phyloP scores from a whole-genome alignment of 2,797 vertebrate species.

The Yasuhikotakia modesta region DNA sequence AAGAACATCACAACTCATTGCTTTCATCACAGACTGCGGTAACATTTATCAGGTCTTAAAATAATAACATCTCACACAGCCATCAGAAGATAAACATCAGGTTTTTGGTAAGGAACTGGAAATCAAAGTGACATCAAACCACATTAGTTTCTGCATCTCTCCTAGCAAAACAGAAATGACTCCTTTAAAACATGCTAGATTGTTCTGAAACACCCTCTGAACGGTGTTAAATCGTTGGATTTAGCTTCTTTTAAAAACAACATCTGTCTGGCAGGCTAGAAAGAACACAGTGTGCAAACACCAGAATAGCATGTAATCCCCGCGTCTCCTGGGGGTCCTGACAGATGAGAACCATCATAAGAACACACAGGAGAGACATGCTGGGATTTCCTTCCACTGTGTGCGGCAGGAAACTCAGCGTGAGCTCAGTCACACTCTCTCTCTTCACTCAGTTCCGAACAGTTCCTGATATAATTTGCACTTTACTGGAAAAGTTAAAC shows the following conservation, averaged over 20 bases:
- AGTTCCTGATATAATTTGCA: too few species aligned
- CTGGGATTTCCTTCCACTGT: constrained; percentile 22
- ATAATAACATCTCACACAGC: too few species aligned
- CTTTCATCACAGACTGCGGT: too few species aligned
- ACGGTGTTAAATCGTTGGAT: not conserved
- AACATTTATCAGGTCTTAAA: too few species aligned
- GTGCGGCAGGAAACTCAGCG: not conserved
- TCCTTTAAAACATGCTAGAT: not conserved
- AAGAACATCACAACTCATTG: too few species aligned
- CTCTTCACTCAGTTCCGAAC: too few species aligned
- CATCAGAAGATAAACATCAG: too few species aligned
- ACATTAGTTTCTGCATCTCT: too few species aligned
- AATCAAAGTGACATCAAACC: too few species aligned
- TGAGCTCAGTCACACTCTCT: not conserved
- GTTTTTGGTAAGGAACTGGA: too few species aligned
- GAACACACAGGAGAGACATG: constrained; percentile 17
- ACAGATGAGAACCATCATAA: constrained; percentile 19
- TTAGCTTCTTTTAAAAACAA: not conserved
- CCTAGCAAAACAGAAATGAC: not conserved
- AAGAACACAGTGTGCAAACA: constrained; percentile 23
- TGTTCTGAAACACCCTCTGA: not conserved
- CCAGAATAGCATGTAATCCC: constrained; percentile 35
- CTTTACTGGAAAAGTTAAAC: too few species aligned
- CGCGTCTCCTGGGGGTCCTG: constrained; percentile 16
- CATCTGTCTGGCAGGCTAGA: constrained; percentile 16